Conservation (phyloP, 2,113 vertebrate genomes). For the Xiphophorus maculatus region DNA sequence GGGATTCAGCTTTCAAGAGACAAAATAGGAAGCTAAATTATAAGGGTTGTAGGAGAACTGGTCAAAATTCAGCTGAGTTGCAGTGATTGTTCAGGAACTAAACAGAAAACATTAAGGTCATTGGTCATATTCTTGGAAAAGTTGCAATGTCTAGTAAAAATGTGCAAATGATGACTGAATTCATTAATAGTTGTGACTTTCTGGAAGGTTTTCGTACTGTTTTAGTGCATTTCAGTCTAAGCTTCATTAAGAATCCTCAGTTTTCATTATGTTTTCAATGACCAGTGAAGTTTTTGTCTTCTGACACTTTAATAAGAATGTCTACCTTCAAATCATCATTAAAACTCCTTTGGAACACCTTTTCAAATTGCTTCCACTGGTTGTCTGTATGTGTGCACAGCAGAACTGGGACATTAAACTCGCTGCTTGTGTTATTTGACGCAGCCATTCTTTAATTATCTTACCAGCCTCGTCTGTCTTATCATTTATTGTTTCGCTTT, state of each 20-base stretch:
- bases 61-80: too few species aligned
- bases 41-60: too few species aligned
- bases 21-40: too few species aligned
- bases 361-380: constrained; percentile 37
- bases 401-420: constrained; percentile 71
- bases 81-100: too few species aligned
- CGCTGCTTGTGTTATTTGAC: constrained; percentile 69
- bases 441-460: constrained; percentile 76
- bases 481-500: constrained; percentile 69
- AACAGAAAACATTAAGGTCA: too few species aligned
- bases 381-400: constrained; percentile 28
- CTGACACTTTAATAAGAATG: constrained; percentile 43
- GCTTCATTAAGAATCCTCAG: constrained; percentile 12
- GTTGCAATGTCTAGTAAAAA: too few species aligned
- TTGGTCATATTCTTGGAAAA: too few species aligned
- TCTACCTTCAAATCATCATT: constrained; percentile 45
- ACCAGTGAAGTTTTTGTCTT: constrained; percentile 33
- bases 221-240: constrained; percentile 14
- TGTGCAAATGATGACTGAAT: too few species aligned
- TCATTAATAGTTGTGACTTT: too few species aligned
- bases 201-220: not conserved
- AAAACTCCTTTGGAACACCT: constrained; percentile 46
- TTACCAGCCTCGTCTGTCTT: constrained; percentile 60
- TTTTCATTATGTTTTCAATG: constrained; percentile 32
- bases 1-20: too few species aligned